Percentiles rank a stretch among this genome's conserved stretches.
Evolutionary conservation across 92 coral and sea anemone genomes (phyloP).

Genomic region (Muricea muricata): DNA sequence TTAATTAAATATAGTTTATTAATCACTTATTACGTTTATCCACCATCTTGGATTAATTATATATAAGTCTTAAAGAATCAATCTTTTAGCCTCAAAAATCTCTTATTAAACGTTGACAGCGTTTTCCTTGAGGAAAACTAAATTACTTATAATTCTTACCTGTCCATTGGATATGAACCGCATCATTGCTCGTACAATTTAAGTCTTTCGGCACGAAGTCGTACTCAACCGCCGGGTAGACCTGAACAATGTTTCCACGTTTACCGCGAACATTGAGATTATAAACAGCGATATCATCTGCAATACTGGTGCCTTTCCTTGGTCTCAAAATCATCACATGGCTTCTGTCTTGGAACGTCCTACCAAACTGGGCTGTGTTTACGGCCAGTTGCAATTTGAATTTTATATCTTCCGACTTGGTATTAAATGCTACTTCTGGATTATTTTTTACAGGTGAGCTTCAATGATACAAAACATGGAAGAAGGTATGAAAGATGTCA

Average conservation of each 20-base stretch:
- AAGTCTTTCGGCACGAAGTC: neutral
- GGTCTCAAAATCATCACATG: slow-evolving; percentile 72
- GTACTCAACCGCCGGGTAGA: neutral
- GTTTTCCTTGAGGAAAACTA: too few relatives aligned
- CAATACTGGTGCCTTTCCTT: neutral
- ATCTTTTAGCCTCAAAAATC: too few relatives aligned
- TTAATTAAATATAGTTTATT: too few relatives aligned
- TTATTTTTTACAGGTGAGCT: neutral
- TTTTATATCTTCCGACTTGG: slow-evolving; percentile 49
- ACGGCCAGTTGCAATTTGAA: slow-evolving; percentile 66
- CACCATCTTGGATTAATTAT: too few relatives aligned
- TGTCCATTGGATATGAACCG: neutral
- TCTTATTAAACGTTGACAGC: too few relatives aligned
- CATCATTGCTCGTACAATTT: neutral
- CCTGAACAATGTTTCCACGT: neutral
- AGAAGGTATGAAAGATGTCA: too few relatives aligned
- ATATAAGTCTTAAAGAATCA: too few relatives aligned
- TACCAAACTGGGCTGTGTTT: slow-evolving; percentile 55
- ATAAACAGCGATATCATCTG: neutral
- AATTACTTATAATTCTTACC: too few relatives aligned
- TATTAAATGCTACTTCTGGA: neutral
- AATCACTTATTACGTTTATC: too few relatives aligned
- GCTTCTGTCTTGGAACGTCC: slow-evolving; percentile 60
- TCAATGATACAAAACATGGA: neutral
- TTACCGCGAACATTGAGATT: slow-evolving; percentile 16